These are phyloP conservation scores for Eupithecia subumbrata DNA, from an alignment of 2,888 invertebrate genomes.

Conservation along the genomic window DNA sequence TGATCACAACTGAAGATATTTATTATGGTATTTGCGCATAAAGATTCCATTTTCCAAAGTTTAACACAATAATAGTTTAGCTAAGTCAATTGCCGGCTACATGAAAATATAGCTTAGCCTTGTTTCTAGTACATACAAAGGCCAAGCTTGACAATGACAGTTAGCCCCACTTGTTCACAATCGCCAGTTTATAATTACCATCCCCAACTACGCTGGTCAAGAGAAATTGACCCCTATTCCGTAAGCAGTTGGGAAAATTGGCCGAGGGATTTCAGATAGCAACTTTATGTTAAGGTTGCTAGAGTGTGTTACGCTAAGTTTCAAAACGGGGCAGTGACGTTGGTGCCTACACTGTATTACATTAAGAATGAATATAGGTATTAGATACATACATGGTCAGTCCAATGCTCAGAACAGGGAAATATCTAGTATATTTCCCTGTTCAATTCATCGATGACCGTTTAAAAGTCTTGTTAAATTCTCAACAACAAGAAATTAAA, in stretches of 20 bases:
- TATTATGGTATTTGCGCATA: neutral
- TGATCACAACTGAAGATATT: too few species aligned
- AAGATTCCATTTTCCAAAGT: neutral
- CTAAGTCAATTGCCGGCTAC: slow-evolving; percentile 62
- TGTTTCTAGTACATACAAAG: slow-evolving; percentile 60
- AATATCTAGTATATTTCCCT: too few species aligned
- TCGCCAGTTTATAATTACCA: slow-evolving; percentile 45
- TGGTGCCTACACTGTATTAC: slow-evolving; percentile 40
- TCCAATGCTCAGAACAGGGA: neutral
- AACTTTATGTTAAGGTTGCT: slow-evolving; percentile 43
- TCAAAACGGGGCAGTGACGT: slow-evolving; percentile 61
- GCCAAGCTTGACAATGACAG: slow-evolving; percentile 69
- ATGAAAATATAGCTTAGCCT: slow-evolving; percentile 64
- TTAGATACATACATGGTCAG: too few species aligned
- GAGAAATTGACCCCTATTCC: slow-evolving; percentile 38
- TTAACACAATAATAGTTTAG: slow-evolving; percentile 39
- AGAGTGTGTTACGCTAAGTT: slow-evolving; percentile 63
- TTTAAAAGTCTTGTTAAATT: too few species aligned
- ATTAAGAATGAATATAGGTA: too few species aligned
- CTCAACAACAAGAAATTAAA: too few species aligned
- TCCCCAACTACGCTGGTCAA: slow-evolving; percentile 32
- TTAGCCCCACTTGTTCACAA: slow-evolving; percentile 65
- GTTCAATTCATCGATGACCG: neutral
- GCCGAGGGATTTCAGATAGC: slow-evolving; percentile 9
- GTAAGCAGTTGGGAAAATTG: slow-evolving; percentile 24